These are phyloP conservation scores for Artemisiospiza belli DNA, from an alignment of 2,113 vertebrate species.

Conservation along the genomic window DNA sequence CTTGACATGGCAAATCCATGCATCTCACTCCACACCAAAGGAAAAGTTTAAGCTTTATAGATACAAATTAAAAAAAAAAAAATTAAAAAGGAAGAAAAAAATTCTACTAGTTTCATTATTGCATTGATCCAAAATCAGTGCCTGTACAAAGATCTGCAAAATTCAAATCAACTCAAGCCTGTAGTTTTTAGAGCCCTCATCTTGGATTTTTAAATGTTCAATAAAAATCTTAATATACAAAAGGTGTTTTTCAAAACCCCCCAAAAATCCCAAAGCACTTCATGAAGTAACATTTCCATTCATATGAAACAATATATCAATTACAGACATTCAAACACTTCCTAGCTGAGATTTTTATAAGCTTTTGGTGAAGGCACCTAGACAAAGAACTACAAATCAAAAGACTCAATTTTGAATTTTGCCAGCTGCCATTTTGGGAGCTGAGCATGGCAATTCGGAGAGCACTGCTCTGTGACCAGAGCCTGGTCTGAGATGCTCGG, in stretches of 20 bases:
- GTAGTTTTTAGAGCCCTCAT: background rate
- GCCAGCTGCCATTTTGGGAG: background rate
- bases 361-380: background rate
- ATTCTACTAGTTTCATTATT: background rate
- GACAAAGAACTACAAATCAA: background rate
- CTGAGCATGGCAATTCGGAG: fast-evolving
- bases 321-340: background rate
- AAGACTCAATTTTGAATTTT: background rate
- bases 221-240: background rate
- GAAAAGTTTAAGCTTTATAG: background rate
- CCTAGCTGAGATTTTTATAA: background rate
- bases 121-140: background rate
- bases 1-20: background rate
- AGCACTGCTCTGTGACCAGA: background rate
- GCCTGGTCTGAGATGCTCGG: background rate
- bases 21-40: background rate
- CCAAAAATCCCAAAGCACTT: background rate
- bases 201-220: background rate
- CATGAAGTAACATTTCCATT: background rate
- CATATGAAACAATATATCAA: background rate
- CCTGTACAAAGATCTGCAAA: background rate
- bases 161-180: background rate
- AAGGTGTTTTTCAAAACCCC: background rate
- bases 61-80: background rate
- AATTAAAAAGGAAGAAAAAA: background rate